Percentiles rank a stretch among this genome's conserved stretches.
phyloP scores from a whole-genome alignment of 92 coral and sea anemone species.

The Phenganax subtilis region DNA sequence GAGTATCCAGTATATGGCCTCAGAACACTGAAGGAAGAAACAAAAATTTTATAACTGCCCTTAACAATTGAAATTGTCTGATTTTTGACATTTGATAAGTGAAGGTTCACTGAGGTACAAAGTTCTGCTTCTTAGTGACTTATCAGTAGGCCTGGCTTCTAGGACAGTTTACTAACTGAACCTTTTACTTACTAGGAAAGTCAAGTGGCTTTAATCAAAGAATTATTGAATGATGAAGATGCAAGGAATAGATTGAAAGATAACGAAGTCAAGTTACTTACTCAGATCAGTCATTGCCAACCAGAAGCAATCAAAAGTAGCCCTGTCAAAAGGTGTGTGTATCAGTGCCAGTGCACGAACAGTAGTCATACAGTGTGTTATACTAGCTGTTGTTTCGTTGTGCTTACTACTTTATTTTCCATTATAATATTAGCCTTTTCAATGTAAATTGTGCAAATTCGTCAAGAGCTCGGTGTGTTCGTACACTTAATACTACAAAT shows the following conservation, averaged over 20 bases:
- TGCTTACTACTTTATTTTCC: background rate
- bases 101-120: too few species aligned
- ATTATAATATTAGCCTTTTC: background rate
- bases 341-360: background rate
- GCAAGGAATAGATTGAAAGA: conserved; percentile 84
- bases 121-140: background rate
- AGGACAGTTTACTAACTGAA: background rate
- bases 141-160: background rate
- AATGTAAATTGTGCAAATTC: background rate
- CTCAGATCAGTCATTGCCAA: conserved; percentile 74
- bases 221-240: conserved; percentile 82
- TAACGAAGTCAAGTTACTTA: conserved; percentile 79
- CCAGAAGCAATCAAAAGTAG: conserved; percentile 63
- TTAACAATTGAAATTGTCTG: too few species aligned
- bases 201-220: conserved; percentile 91
- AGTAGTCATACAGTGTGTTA: background rate
- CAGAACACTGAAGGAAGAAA: too few species aligned
- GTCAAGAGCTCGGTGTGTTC: too few species aligned
- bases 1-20: too few species aligned
- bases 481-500: too few species aligned
- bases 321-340: conserved; percentile 74
- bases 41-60: background rate
- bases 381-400: background rate
- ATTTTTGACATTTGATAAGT: too few species aligned
- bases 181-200: conserved; percentile 58